A percentile compares a stretch with the other conserved stretches of the same genome.
Evolutionary conservation across 2,888 invertebrate species (phyloP).

Genomic region (Megalurothrips usitatus): DNA sequence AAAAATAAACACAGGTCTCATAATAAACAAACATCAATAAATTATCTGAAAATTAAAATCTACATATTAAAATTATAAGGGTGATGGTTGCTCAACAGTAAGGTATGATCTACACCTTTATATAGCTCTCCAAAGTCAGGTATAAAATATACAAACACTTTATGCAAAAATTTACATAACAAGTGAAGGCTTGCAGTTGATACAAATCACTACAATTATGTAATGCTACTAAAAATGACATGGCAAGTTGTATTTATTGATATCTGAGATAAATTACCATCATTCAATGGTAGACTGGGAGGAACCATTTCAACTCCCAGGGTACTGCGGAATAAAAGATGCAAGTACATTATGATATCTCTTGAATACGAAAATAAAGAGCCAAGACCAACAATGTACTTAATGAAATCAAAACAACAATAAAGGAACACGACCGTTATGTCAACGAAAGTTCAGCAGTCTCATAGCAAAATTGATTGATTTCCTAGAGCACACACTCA

Average conservation of each 20-base stretch:
- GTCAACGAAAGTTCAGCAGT: no score
- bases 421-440: no score
- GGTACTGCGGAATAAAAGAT: no score
- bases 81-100: background rate
- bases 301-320: no score
- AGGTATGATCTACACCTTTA: background rate
- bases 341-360: no score
- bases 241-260: no score
- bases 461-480: no score
- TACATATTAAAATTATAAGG: background rate
- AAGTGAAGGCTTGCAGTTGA: background rate
- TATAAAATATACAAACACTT: constrained; percentile 22
- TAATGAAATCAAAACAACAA: no score
- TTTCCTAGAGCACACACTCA: no score
- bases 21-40: background rate
- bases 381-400: background rate
- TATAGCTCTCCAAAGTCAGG: background rate
- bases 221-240: no score
- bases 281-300: no score
- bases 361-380: background rate
- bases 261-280: background rate
- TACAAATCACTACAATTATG: background rate
- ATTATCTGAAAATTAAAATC: background rate
- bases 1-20: constrained; percentile 14
- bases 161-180: background rate